A percentile compares a stretch with the other conserved stretches of the same genome.
These are phyloP conservation scores for Phycodurus eques DNA, from an alignment of 2,113 vertebrate genomes.

Conservation along the genomic window DNA sequence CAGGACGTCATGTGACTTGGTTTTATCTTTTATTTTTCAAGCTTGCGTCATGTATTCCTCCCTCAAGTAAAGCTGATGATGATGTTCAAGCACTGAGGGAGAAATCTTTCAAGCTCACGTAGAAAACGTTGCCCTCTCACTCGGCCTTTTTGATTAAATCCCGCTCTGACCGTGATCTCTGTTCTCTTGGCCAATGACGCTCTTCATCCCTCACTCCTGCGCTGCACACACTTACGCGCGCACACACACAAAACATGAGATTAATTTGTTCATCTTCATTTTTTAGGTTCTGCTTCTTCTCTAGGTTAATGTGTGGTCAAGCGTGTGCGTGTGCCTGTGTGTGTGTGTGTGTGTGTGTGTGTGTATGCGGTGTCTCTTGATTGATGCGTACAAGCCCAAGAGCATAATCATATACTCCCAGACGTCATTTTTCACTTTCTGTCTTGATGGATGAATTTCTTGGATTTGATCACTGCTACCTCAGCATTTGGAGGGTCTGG, in stretches of 20 bases:
- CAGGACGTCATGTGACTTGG: conserved; percentile 9
- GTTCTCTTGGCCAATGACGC: conserved; percentile 46
- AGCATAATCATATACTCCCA: conserved; percentile 74
- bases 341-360: conserved; percentile 17
- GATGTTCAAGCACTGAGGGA: conserved; percentile 18
- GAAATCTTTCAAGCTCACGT: conserved; percentile 6
- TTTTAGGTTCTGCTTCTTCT: conserved; percentile 57
- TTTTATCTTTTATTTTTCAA: conserved; percentile 23
- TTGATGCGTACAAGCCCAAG: conserved; percentile 56
- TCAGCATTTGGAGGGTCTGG: conserved; percentile 57
- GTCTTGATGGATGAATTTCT: conserved; percentile 58
- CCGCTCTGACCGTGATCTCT: conserved; percentile 46
- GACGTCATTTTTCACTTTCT: conserved; percentile 70
- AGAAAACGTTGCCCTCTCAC: conserved; percentile 19
- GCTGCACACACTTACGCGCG: neutral
- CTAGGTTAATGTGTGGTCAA: conserved; percentile 48
- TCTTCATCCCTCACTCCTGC: conserved; percentile 44
- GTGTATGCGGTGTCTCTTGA: conserved; percentile 33
- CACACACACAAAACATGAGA: conserved; percentile 40
- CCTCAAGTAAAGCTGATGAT: neutral
- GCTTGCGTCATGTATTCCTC: conserved; percentile 1
- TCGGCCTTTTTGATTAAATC: conserved; percentile 57
- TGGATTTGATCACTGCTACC: conserved; percentile 57
- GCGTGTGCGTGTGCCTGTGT: conserved; percentile 18
- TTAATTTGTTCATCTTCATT: conserved; percentile 69